phyloP scores from a whole-genome alignment of 1,140 invertebrate genomes.

The Spodoptera frugiperda region DNA sequence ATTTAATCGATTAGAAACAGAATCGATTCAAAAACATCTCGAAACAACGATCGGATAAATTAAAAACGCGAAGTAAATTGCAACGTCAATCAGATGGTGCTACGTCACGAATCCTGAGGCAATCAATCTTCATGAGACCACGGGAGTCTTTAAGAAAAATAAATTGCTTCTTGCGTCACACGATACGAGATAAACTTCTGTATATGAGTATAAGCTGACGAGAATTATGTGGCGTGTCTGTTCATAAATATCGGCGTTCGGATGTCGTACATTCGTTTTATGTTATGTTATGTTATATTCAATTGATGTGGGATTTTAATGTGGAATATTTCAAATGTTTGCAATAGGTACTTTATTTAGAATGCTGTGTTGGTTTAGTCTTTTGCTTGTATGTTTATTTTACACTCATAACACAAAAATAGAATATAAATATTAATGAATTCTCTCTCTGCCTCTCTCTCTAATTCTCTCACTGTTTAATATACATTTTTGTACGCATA shows the following conservation, averaged over 20 bases:
- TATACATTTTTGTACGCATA: no score
- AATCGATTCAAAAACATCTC: constrained; percentile 52
- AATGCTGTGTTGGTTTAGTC: background rate
- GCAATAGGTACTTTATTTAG: no score
- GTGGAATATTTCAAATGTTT: no score
- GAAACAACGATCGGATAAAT: constrained; percentile 65
- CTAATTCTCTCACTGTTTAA: no score
- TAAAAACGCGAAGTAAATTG: constrained; percentile 79
- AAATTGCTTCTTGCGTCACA: constrained; percentile 63
- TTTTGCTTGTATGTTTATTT: no score
- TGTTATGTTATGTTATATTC: no score
- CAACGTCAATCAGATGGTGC: constrained; percentile 72
- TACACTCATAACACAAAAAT: no score
- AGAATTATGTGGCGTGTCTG: constrained; percentile 39
- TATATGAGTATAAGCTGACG: constrained; percentile 46
- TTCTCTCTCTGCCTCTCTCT: no score
- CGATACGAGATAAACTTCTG: constrained; percentile 46
- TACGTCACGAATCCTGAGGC: constrained; percentile 59
- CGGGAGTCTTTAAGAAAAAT: constrained; percentile 77
- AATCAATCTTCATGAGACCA: constrained; percentile 79
- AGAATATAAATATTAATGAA: no score
- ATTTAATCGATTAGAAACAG: constrained; percentile 18
- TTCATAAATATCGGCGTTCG: constrained; percentile 45
- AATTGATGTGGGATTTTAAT: no score
- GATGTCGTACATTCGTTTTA: background rate